Evolutionary conservation across 92 coral and sea anemone species (phyloP).

Genomic region (Paragorgia papillata): DNA sequence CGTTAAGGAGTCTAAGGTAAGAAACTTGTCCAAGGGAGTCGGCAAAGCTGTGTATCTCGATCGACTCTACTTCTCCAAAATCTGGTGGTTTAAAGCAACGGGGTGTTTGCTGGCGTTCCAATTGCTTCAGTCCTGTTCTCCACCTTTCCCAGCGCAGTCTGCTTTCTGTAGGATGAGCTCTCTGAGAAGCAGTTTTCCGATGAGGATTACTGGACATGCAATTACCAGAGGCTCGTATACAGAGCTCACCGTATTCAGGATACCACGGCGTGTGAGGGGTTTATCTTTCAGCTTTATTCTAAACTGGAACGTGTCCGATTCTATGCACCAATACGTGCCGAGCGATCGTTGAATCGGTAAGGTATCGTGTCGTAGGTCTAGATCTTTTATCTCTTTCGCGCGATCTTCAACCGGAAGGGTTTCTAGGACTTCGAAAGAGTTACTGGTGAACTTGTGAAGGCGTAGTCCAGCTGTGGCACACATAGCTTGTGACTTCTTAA

Average conservation of each 20-base stretch:
- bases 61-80: conserved; percentile 59
- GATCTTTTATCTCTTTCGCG: conserved; percentile 28
- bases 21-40: conserved; percentile 60
- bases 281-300: too few relatives aligned
- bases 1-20: conserved; percentile 57
- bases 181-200: too few relatives aligned
- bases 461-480: too few relatives aligned
- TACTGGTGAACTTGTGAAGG: conserved; percentile 53
- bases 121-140: conserved; percentile 59
- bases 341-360: too few relatives aligned
- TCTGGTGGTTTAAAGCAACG: conserved; percentile 71
- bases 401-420: conserved; percentile 41
- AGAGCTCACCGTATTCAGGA: conserved; percentile 21
- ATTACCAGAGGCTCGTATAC: conserved; percentile 12
- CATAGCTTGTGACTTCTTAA: too few relatives aligned
- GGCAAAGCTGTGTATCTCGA: conserved; percentile 69
- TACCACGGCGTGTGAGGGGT: conserved; percentile 14
- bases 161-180: conserved; percentile 28
- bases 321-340: too few relatives aligned
- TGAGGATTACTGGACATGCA: too few relatives aligned
- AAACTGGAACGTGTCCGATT: too few relatives aligned
- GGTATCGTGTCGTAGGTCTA: conserved; percentile 23
- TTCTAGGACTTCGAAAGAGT: conserved; percentile 43
- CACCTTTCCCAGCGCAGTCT: conserved; percentile 61
- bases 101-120: conserved; percentile 49